Percentiles rank a stretch among this genome's conserved stretches.
These are phyloP conservation scores for Campaea margaritaria DNA, from an alignment of 2,888 invertebrate genomes.

Conservation along the genomic window DNA sequence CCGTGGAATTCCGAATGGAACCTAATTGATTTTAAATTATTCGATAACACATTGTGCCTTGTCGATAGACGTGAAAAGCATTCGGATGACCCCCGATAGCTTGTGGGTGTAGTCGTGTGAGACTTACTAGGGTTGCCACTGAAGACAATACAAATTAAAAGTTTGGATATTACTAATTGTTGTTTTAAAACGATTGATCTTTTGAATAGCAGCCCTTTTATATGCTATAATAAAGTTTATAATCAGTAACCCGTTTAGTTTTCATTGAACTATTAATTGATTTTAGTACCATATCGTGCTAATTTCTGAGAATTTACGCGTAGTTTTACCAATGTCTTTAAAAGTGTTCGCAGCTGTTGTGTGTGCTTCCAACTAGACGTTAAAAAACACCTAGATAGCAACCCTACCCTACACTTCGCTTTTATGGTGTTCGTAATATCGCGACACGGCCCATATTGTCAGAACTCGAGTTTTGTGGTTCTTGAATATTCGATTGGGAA, in stretches of 20 bases:
- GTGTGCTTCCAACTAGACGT: background rate
- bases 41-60: slow-evolving; percentile 56
- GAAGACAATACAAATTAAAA: background rate
- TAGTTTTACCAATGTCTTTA: too few species aligned
- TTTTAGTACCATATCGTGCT: too few species aligned
- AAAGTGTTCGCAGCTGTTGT: too few species aligned
- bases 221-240: too few species aligned
- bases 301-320: too few species aligned
- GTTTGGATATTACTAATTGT: background rate
- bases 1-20: slow-evolving; percentile 56
- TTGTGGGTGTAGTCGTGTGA: slow-evolving; percentile 51
- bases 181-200: too few species aligned
- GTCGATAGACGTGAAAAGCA: slow-evolving; percentile 58
- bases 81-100: slow-evolving; percentile 57
- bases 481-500: slow-evolving; percentile 31
- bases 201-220: too few species aligned
- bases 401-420: slow-evolving; percentile 25
- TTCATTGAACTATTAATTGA: too few species aligned
- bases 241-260: too few species aligned
- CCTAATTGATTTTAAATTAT: slow-evolving; percentile 67
- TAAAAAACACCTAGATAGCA: background rate
- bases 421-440: slow-evolving; percentile 43
- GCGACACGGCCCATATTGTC: slow-evolving; percentile 40
- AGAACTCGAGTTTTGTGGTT: slow-evolving; percentile 36
- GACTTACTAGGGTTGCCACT: slow-evolving; percentile 24